Evolutionary conservation across 1,140 invertebrate genomes (phyloP), one percentile per base, ranked within the genome.

Genomic region (Drosophila tani): DNA sequence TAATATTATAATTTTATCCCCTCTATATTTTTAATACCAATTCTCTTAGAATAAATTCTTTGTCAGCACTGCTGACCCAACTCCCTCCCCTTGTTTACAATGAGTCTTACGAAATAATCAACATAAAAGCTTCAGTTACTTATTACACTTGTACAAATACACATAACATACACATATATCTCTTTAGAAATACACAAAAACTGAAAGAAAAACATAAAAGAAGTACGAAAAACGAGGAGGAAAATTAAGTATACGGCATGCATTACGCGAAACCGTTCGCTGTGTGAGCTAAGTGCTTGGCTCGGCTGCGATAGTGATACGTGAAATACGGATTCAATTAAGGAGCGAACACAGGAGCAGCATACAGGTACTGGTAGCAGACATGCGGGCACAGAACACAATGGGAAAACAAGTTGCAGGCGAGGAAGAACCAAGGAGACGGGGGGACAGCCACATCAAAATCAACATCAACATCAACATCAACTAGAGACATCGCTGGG

Each of bases 91-190:
- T 38, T 80, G 68, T 81, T 75, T 75, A 87, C 84, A 88, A 75
- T 69, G 66, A 66, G 80, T 69, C 73, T 79, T 84, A 78, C 84
- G 76, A 85, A 82, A 90, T 88, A 88, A 88, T 88, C 85, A 88
- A 90, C 85, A 88, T 88, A 88, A 88, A 90, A 88, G 85, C 81
- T 88, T 90, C 65, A 75, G 59, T 88, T 81, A 81, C 84, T 90
- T 90, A 88, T 84, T 88, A 84, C 58, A 71, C 53, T 73, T 73
- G 51, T 41, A 57, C 64, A 69, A 69, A 71, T 55, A 46, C n/a
- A 47, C 21, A 21, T 35, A 19, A 21, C 27, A 35, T 8, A 24
- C 8, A 21, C 35, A 21, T 7, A 58, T 19, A 55, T 58, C 5
- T 58, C 67, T 71, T 41, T 71, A 53, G 17, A 75, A 57, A 67